Evolutionary conservation across 2,888 invertebrate species (phyloP), one percentile per base, ranked within the genome.

Genomic region (Brachypalpus laphriformis): DNA sequence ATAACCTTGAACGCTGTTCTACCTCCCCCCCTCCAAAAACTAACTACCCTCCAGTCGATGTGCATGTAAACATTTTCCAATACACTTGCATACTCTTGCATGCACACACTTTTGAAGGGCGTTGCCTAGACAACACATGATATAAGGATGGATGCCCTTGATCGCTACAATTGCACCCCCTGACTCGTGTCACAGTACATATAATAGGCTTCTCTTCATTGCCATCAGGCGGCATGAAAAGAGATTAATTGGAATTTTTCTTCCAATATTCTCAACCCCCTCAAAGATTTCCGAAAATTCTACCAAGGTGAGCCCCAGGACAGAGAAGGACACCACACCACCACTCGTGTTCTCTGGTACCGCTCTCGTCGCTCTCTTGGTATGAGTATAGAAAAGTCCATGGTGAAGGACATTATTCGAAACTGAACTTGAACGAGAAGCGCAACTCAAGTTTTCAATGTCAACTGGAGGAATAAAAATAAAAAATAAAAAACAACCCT

Each of bases 61-160:
- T 63, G 65, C 54, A 71, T 61, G 61, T 65, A 65, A 82, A 76
- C 70, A 77, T 70, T 57, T 61, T 51, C 51, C 63, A 71, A 54
- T 31, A 71, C 77, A 71, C 8, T 51, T 59, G 74, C 74, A 66
- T 40, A 34, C 51, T 56, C 40, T 14, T 56, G 78, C 74, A 78
- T 25, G 45, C 78, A 47, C n/a, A 11, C 37, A 34, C 9, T 37
- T 78, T 54, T 81, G 72, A 83, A 86, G 87, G 87, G 83, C 86
- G 87, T 87, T 82, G 75, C 87, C 83, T 87, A 87, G 87, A 83
- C 87, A 86, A 87, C 82, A 78, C 72, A 70, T 85, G 85, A 82
- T 77, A 72, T 59, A 75, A 80, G 83, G 76, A 42, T 40, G 37
- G 51, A 70, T 76, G 78, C 61, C 78, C 77, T 83, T 83, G 78